Evolutionary conservation across 2,797 vertebrate species (phyloP).

Genomic region (Artibeus lituratus): DNA sequence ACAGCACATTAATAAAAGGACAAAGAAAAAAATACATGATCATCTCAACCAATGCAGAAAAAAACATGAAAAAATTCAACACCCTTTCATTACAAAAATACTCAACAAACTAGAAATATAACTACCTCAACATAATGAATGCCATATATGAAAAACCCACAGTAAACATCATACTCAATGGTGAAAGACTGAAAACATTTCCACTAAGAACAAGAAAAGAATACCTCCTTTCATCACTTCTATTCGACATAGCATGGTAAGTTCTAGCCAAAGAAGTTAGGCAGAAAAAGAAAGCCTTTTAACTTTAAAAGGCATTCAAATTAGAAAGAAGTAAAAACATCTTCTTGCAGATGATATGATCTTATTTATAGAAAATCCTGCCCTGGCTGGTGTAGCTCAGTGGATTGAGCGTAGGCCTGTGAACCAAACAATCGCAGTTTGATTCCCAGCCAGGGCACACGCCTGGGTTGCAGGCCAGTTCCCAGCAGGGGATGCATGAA

Average conservation of each 20-base stretch:
- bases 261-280: not conserved
- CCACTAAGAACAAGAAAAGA: not conserved
- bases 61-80: not conserved
- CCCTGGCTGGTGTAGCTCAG: no score
- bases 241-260: not conserved
- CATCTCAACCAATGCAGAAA: not conserved
- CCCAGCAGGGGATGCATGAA: no score
- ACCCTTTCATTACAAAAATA: not conserved
- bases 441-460: no score
- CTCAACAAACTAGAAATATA: not conserved
- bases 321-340: not conserved
- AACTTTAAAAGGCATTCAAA: not conserved
- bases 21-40: no score
- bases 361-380: not conserved
- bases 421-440: no score
- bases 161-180: not conserved
- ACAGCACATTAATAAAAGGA: not conserved
- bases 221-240: not conserved
- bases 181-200: not conserved
- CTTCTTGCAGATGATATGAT: not conserved
- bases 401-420: no score
- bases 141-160: not conserved
- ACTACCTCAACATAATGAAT: not conserved
- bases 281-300: not conserved
- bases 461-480: no score